Base-by-base conservation (phyloP, 2,888 invertebrate genomes). In the Archips xylosteana region DNA sequence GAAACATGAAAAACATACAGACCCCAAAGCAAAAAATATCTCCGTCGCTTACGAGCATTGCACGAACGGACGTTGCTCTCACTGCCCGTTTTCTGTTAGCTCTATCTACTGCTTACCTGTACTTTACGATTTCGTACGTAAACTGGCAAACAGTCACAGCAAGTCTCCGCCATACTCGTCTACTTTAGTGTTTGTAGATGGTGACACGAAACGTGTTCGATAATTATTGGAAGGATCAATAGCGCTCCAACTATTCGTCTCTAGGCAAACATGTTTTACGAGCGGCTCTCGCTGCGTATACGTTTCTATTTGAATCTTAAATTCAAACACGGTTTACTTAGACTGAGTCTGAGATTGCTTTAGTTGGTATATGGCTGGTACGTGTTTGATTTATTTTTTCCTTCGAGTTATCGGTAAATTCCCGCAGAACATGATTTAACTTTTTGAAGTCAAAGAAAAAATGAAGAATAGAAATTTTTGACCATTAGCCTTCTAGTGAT, bases 191-290 rank as follows among this genome's bases (percentile, higher is more conserved):
- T 94, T 92, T 92, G 90, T 91, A 89, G 91, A 89, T 91, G 89
- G 92, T 91, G 92, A 92, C 93, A 94, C 89, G 92, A 92, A 94
- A 94, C 94, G 92, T 94, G 94, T 90, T 89, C 94, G 92, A 94
- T 94, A 94, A 94, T 94, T 94, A 94, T 94, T 94, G 90, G 93
- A 94, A 94, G 93, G 93, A 94, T 93, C 94, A 94, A 94, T 94
- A 91, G 86, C 83, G 87, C 89, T 85, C 86, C 91, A 92, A 91
- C 89, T 91, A 93, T 94, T 92, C 90, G 93, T 89, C 88, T 89
- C 88, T 87, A 80, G 77, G 89, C 88, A 91, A 90, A 90, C 88
- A 90, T 79, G 85, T 88, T 94, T 94, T 94, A 94, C 87, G 92
- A 90, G 90, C 84, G 84, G 83, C 85, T 85, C 82, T 82, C 80